phyloP scores from a whole-genome alignment of 2,797 vertebrate genomes.

The Amblyraja radiata region DNA sequence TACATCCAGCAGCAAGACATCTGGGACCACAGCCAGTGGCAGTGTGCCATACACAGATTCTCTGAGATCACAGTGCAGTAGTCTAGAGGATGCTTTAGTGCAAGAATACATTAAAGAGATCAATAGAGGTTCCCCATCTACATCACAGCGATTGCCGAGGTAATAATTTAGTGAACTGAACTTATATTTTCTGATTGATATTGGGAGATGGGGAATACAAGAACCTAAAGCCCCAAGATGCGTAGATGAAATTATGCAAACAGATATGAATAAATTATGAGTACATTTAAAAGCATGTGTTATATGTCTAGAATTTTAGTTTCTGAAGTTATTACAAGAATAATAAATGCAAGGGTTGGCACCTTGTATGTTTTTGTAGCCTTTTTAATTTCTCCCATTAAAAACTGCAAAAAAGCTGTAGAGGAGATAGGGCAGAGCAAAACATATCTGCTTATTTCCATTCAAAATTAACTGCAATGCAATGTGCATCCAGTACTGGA shows the following conservation, averaged over 20 bases:
- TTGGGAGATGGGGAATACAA: background rate
- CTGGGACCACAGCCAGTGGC: conserved; percentile 35
- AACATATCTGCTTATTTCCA: background rate
- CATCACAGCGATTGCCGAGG: conserved; percentile 39
- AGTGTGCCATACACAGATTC: conserved; percentile 40
- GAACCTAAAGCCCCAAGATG: background rate
- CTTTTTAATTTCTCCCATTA: background rate
- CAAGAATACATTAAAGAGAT: conserved; percentile 43
- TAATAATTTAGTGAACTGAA: conserved; percentile 37
- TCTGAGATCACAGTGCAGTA: conserved; percentile 39
- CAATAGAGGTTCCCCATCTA: conserved; percentile 39
- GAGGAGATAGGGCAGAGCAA: background rate
- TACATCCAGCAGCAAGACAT: conserved; percentile 41
- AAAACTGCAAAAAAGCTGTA: background rate
- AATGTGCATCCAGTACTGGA: background rate
- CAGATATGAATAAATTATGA: background rate
- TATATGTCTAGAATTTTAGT: background rate
- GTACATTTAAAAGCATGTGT: background rate
- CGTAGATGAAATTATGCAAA: background rate
- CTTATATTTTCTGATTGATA: background rate
- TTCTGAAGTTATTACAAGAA: background rate
- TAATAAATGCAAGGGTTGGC: background rate
- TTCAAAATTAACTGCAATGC: background rate
- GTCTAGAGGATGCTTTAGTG: conserved; percentile 39
- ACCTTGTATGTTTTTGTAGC: background rate